These are phyloP conservation scores for Chelidonichthys spinosus DNA, from an alignment of 2,797 vertebrate species.

Conservation along the genomic window DNA sequence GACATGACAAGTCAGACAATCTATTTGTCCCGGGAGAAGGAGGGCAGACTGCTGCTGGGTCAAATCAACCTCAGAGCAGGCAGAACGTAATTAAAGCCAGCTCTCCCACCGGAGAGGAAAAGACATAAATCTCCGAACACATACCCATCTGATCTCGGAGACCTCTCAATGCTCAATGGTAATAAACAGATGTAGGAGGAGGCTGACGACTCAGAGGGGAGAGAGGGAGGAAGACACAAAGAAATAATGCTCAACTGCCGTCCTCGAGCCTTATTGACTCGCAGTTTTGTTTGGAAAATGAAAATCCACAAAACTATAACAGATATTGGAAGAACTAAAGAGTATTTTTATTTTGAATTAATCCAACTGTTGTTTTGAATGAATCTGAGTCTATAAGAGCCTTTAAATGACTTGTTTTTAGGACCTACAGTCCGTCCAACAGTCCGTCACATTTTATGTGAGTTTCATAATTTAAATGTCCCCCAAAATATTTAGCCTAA, in stretches of 20 bases:
- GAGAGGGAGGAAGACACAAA: conserved; percentile 18
- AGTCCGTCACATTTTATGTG: not conserved
- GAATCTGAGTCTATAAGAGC: too few relatives aligned
- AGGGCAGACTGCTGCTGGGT: conserved; percentile 75
- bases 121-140: conserved; percentile 75
- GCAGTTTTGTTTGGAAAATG: conserved; percentile 8
- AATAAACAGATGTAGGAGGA: conserved; percentile 41
- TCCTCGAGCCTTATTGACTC: conserved; percentile 19
- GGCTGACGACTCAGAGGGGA: conserved; percentile 39
- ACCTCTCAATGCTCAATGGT: conserved; percentile 45
- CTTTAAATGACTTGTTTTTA: conserved; percentile 5
- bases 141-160: conserved; percentile 58
- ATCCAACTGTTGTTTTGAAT: not conserved
- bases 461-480: too few relatives aligned
- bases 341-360: not conserved
- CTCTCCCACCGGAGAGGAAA: conserved; percentile 68
- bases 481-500: too few relatives aligned
- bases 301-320: conserved; percentile 11
- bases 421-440: not conserved
- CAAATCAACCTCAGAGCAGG: conserved; percentile 80
- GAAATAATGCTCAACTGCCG: conserved; percentile 34
- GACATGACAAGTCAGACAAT: conserved; percentile 74
- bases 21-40: conserved; percentile 70
- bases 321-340: not conserved
- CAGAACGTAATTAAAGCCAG: conserved; percentile 76